Base-by-base conservation (phyloP, 2,888 invertebrate genomes). In the Brenthis daphne region DNA sequence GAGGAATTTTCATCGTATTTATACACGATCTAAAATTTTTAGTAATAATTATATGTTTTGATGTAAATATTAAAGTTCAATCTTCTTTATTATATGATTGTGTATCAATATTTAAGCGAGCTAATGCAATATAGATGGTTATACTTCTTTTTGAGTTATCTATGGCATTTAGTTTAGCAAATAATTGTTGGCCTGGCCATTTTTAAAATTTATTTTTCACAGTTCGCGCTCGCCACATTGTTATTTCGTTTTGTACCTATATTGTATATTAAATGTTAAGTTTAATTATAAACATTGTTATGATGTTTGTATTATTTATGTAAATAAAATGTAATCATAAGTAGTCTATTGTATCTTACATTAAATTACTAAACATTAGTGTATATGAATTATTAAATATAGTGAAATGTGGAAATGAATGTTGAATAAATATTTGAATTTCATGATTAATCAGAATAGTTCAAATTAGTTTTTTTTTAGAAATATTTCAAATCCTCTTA, bases 251-350 rank as follows among this genome's bases (percentile, higher is more conserved):
- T 88, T 85, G 80, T 88, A 87, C 75, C 76, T 85, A 84, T 77
- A 80, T 79, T 89, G 85, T 88, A 89, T 83, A 86, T 85, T 86
- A 79, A 77, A 80, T 91, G 92, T 92, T 92, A 91, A 90, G 91
- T 91, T 91, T 91, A 60, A 84, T 76, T 82, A 78, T 81, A 75
- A 82, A 86, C 85, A 88, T 90, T 87, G 90, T 92, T 92, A 78
- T 79, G 80, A 87, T 86, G 86, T 91, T 88, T 90, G 88, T 91
- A 91, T 88, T 90, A 90, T 90, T 88, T 87, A 83, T 92, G 91
- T 92, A 91, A 84, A 92, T 91, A 92, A 78, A 63, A 64, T 75
- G 72, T 76, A 78, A 79, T 79, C 81, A 57, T 87, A 88, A 85
- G 85, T 90, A 77, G 77, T 81, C 73, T 85, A 86, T 85, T 86